Base-by-base conservation (phyloP, 2,113 vertebrate species). In the Oostethus manadensis region DNA sequence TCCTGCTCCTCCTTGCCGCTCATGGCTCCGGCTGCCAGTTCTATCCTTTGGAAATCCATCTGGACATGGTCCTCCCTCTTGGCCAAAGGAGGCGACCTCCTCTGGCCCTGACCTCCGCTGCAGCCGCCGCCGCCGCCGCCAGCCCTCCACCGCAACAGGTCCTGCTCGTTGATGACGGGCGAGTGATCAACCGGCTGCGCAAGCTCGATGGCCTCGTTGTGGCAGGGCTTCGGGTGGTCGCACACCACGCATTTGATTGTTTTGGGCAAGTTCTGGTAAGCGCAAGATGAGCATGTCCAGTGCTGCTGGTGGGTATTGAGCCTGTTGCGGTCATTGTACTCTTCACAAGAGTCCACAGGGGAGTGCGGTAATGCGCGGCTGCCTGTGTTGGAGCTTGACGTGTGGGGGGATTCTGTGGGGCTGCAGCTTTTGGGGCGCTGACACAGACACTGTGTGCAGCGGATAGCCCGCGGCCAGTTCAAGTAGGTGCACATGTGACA, bases 401-500 rank as follows among this genome's bases (percentile, higher is more conserved):
- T 94, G 64, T 97, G 95, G 20, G 95, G 95, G 20, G 92, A 93
- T 61, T 97, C 94, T 0, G 92, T 92, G 50, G 93, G 93, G 58
- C 92, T 95, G 85, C 91, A 84, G 92, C 91, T 89, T 74, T 90
- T 92, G 43, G 89, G 93, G 76, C 88, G 86, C 44, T 88, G 91
- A 50, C 93, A 93, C 82, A 98, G 89, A 80, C 97, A 99, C 89
- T 99, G 97, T 4, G 96, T 99, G 74, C 97, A 99, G 56, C 96
- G 88, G 54, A 98, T 92, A 5, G 97, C 95, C 33, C 95, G 83
- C 0, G 96, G 94, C 96, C 96, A 99, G 92, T 99, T 99, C 90
- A 98, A 91, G 67, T 97, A 98, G 0, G 97, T 99, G 88, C 96
- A 99, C 90, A 97, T 92, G 71, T 95, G 94, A 79, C 97, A 99